Percentiles rank a stretch among this genome's conserved stretches.
Evolutionary conservation across 1,140 invertebrate species (phyloP).

Genomic region (Schlechtendalia chinensis): DNA sequence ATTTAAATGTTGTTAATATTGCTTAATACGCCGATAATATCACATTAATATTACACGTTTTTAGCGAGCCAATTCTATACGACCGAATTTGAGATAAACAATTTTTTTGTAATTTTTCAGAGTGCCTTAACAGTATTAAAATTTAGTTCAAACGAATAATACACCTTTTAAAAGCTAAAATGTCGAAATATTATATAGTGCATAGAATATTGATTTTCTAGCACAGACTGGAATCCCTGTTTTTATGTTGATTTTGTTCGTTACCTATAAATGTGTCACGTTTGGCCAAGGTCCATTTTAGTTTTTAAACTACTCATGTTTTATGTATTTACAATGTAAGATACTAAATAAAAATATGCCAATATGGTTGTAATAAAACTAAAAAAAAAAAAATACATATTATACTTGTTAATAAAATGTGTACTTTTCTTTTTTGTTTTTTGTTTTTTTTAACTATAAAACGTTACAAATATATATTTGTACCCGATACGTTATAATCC

Average conservation of each 20-base stretch:
- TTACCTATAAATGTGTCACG: constrained; percentile 10
- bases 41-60: not conserved
- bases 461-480: too few species aligned
- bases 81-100: constrained; percentile 28
- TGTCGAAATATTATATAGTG: not conserved
- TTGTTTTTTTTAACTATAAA: too few species aligned
- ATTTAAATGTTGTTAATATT: not conserved
- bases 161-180: constrained; percentile 23
- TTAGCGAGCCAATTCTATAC: constrained; percentile 20
- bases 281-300: constrained; percentile 27
- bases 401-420: constrained; percentile 36
- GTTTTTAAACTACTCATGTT: constrained; percentile 24
- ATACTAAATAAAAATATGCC: constrained; percentile 20
- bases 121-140: constrained; percentile 27
- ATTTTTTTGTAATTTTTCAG: constrained; percentile 23
- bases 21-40: not conserved
- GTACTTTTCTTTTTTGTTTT: not conserved
- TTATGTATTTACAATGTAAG: constrained; percentile 21
- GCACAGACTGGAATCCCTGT: constrained; percentile 36
- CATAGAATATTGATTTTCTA: constrained; percentile 17
- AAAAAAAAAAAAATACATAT: constrained; percentile 28
- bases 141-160: not conserved
- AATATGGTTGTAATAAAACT: constrained; percentile 30
- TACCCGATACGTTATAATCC: too few species aligned
- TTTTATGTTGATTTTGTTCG: constrained; percentile 10